Evolutionary conservation across 2,888 invertebrate genomes (phyloP).

Genomic region (Protophormia terraenovae): DNA sequence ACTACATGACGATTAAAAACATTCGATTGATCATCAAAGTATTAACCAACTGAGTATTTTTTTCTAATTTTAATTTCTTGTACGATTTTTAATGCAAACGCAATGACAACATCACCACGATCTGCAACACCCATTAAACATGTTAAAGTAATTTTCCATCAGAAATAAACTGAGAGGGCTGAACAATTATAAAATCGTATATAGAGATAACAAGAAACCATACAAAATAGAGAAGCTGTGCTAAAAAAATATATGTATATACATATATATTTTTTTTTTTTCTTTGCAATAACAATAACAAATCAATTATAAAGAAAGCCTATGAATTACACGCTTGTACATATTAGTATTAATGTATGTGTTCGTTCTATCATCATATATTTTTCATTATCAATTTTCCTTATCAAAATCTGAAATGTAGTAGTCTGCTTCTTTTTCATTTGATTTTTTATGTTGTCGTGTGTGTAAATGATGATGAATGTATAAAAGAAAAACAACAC

Average conservation of each 20-base stretch:
- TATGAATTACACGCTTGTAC: neutral
- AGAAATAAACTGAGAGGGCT: neutral
- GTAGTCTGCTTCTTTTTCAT: neutral
- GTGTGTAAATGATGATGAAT: neutral
- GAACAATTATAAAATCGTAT: neutral
- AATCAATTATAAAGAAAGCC: neutral
- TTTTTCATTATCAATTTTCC: slow-evolving; percentile 30
- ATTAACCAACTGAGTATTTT: no score
- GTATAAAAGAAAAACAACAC: neutral
- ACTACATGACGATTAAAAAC: no score
- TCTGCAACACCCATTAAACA: neutral
- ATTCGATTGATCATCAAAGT: neutral
- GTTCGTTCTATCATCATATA: neutral
- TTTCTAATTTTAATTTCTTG: no score
- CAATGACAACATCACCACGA: neutral
- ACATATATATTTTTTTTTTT: neutral
- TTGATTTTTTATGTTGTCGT: neutral
- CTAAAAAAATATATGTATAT: neutral
- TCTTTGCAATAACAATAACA: neutral
- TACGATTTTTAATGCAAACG: neutral
- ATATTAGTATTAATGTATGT: neutral
- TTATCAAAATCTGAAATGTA: slow-evolving; percentile 26
- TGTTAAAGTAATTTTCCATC: slow-evolving; percentile 41
- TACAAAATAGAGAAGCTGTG: slow-evolving; percentile 23
- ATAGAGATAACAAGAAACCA: slow-evolving; percentile 50